Conservation (phyloP, 2,797 vertebrate genomes). For the Megalops cyprinoides region DNA sequence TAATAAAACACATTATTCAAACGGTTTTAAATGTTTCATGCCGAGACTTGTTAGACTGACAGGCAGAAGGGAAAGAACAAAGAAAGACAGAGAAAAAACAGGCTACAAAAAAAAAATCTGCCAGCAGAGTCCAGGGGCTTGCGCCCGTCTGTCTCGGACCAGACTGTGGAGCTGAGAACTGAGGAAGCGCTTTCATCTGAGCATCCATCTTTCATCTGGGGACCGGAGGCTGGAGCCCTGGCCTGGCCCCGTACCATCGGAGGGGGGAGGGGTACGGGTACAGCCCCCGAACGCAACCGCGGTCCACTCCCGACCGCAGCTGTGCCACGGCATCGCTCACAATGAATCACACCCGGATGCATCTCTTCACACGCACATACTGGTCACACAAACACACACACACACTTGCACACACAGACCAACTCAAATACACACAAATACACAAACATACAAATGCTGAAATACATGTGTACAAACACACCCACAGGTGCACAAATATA, state of each 20-base stretch:
- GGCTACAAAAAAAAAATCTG: slow-evolving; percentile 7
- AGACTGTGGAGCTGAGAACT: neutral
- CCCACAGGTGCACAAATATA: neutral
- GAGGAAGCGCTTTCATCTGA: slow-evolving; percentile 37
- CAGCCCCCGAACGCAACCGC: neutral
- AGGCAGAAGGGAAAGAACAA: slow-evolving; percentile 18
- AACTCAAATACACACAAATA: neutral
- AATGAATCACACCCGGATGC: neutral
- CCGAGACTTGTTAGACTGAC: slow-evolving; percentile 25
- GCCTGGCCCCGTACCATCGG: neutral
- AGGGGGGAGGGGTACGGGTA: neutral
- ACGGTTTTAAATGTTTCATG: slow-evolving; percentile 38
- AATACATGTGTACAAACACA: no score
- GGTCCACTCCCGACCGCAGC: neutral
- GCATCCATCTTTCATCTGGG: slow-evolving; percentile 33
- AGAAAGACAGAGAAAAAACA: slow-evolving; percentile 9
- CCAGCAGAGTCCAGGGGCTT: slow-evolving; percentile 17
- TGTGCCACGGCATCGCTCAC: neutral
- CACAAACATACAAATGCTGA: no score
- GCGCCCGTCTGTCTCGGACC: slow-evolving; percentile 14
- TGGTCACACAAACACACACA: neutral
- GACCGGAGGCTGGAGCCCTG: slow-evolving; percentile 4
- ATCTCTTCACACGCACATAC: neutral
- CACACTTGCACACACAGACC: neutral
- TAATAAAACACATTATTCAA: slow-evolving; percentile 30